A percentile compares a stretch with the other conserved stretches of the same genome.
Conservation (phyloP, 2,888 invertebrate genomes). For the Ecliptopera silaceata region DNA sequence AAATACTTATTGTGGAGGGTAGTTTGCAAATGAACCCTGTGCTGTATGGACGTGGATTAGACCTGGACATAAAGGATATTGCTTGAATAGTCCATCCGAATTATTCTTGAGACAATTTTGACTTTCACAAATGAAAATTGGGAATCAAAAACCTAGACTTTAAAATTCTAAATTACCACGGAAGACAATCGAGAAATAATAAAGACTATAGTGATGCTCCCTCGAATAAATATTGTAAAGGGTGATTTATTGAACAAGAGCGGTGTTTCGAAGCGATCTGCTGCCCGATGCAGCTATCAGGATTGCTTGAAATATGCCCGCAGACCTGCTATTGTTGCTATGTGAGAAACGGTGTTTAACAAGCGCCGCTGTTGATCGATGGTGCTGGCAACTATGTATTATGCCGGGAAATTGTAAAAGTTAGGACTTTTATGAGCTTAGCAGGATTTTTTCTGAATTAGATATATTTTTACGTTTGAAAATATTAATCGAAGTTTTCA, state of each 20-base stretch:
- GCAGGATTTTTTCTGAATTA: too few species aligned
- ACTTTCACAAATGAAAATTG: too few species aligned
- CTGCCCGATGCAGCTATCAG: slow-evolving; percentile 75
- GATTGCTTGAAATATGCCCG: slow-evolving; percentile 80
- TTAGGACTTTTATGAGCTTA: slow-evolving; percentile 14
- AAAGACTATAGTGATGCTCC: slow-evolving; percentile 60
- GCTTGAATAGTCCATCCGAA: too few species aligned
- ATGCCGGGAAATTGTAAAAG: slow-evolving; percentile 67
- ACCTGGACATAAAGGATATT: background rate
- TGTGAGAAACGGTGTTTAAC: slow-evolving; percentile 82
- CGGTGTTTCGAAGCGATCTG: slow-evolving; percentile 67
- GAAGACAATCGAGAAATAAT: slow-evolving; percentile 49
- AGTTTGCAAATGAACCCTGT: background rate
- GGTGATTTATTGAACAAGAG: slow-evolving; percentile 77
- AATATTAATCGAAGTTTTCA: too few species aligned
- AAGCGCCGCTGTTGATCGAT: slow-evolving; percentile 74
- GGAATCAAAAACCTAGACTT: background rate
- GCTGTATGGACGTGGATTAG: background rate
- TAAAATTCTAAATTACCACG: slow-evolving; percentile 11
- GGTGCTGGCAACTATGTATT: slow-evolving; percentile 65
- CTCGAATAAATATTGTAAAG: slow-evolving; percentile 81
- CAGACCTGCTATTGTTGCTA: slow-evolving; percentile 75
- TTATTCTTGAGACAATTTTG: too few species aligned
- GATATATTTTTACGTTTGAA: too few species aligned
- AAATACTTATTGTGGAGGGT: background rate